Evolutionary conservation across 2,113 vertebrate species (phyloP).

Genomic region (Natator depressus): DNA sequence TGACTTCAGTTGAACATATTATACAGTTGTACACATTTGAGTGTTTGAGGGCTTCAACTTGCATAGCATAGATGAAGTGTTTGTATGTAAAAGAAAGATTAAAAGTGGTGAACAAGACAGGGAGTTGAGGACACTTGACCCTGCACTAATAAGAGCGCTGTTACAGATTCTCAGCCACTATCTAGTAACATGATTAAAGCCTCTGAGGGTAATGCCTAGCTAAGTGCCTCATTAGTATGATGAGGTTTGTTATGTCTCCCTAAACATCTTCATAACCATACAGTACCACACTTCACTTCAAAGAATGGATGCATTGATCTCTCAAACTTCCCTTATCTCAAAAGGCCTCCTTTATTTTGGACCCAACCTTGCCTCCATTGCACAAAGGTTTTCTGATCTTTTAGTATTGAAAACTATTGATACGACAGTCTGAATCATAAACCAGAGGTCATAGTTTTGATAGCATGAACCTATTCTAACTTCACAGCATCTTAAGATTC

Average conservation of each 20-base stretch:
- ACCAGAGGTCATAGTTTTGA: background rate
- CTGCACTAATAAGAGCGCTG: background rate
- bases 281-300: background rate
- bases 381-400: background rate
- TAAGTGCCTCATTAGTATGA: rapidly evolving
- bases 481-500: background rate
- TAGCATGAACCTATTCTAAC: background rate
- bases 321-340: background rate
- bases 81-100: background rate
- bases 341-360: background rate
- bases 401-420: rapidly evolving
- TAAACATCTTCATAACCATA: background rate
- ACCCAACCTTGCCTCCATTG: no score
- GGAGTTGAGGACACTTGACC: background rate
- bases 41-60: background rate
- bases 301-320: rapidly evolving
- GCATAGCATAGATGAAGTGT: background rate
- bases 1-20: background rate
- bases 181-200: background rate
- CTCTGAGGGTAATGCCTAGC: background rate
- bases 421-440: rapidly evolving
- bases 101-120: background rate
- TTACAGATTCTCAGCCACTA: rapidly evolving
- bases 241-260: background rate
- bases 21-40: background rate